These are phyloP conservation scores for Champsocephalus esox DNA, from an alignment of 2,797 vertebrate genomes.

Conservation along the genomic window DNA sequence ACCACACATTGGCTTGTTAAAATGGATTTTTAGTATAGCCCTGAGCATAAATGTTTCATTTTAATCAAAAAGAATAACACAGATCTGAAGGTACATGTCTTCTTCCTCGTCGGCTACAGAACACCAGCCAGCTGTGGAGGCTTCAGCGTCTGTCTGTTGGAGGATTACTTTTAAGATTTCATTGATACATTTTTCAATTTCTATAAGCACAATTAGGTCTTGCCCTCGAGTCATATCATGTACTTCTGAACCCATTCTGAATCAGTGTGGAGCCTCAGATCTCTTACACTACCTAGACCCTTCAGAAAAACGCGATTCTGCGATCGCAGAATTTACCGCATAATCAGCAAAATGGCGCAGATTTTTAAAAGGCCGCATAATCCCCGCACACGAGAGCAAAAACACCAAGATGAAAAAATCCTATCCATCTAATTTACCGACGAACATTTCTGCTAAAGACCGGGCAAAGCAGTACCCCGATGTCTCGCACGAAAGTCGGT, in stretches of 20 bases:
- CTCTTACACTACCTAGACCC: slow-evolving; percentile 16
- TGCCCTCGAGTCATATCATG: slow-evolving; percentile 47
- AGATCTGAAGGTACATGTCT: background rate
- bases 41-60: background rate
- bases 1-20: slow-evolving; percentile 7
- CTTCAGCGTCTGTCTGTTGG: slow-evolving; percentile 20
- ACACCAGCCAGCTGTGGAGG: background rate
- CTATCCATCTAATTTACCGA: too few relatives aligned
- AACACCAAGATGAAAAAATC: too few relatives aligned
- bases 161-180: slow-evolving; percentile 54
- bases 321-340: too few relatives aligned
- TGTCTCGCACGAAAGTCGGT: too few relatives aligned
- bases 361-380: too few relatives aligned
- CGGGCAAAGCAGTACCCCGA: too few relatives aligned
- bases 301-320: too few relatives aligned
- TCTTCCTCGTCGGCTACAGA: background rate
- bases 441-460: too few relatives aligned
- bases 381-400: too few relatives aligned
- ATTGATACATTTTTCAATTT: slow-evolving; percentile 64
- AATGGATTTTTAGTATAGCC: slow-evolving; percentile 4
- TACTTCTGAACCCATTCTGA: slow-evolving; percentile 59
- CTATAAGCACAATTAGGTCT: slow-evolving; percentile 45
- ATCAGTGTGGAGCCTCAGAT: slow-evolving; percentile 38
- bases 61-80: slow-evolving; percentile 4
- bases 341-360: too few relatives aligned